Conservation (phyloP, 2,888 invertebrate genomes). For the Eristalinus aeneus region DNA sequence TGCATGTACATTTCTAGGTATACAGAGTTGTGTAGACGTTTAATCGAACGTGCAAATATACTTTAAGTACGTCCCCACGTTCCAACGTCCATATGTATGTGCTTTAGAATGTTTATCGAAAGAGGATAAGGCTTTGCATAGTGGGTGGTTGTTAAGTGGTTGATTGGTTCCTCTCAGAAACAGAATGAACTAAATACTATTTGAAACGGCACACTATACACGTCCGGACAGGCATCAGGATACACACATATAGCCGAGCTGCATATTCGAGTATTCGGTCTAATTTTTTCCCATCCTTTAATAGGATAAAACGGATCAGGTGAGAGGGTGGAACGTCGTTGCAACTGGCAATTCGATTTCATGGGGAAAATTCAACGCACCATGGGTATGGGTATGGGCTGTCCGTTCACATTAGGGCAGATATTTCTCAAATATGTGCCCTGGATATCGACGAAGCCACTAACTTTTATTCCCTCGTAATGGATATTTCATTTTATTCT, state of each 20-base stretch:
- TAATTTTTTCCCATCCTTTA: conserved; percentile 19
- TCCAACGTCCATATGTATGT: background rate
- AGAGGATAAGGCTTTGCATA: conserved; percentile 55
- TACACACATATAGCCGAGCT: background rate
- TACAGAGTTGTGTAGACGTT: conserved; percentile 2
- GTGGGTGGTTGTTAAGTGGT: conserved; percentile 55
- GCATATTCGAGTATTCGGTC: conserved; percentile 4
- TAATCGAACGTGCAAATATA: background rate
- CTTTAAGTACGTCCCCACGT: background rate
- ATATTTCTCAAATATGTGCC: conserved; percentile 51
- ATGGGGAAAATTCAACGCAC: conserved; percentile 27
- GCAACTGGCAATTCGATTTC: conserved; percentile 43
- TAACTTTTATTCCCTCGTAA: conserved; percentile 49
- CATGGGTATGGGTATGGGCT: conserved; percentile 23
- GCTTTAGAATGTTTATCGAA: conserved; percentile 63
- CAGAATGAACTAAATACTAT: conserved; percentile 43
- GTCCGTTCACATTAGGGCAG: conserved; percentile 33
- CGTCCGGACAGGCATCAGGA: background rate
- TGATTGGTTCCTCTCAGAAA: conserved; percentile 59
- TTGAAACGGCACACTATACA: conserved; percentile 1
- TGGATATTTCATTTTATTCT: conserved; percentile 62
- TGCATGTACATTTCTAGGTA: conserved; percentile 11
- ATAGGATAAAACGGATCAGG: conserved; percentile 53
- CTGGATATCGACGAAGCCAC: conserved; percentile 39
- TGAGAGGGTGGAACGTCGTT: conserved; percentile 10